Percentiles rank a stretch among this genome's conserved stretches.
Evolutionary conservation across 2,113 vertebrate species (phyloP).

Genomic region (Calidris pygmaea): DNA sequence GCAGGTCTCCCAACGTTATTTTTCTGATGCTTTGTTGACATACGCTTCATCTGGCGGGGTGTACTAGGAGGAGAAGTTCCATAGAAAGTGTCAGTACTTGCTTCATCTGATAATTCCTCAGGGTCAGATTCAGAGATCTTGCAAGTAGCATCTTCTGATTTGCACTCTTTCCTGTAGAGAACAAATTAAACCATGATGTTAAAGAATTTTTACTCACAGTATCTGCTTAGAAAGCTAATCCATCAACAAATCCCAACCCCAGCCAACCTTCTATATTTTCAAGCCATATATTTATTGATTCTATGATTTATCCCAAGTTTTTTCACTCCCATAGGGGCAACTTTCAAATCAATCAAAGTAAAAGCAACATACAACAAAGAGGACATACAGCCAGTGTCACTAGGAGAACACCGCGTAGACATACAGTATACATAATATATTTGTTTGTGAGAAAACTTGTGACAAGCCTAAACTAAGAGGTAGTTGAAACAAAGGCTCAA

Average conservation of each 20-base stretch:
- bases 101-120: conserved; percentile 87
- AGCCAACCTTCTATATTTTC: neutral
- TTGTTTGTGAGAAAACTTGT: neutral
- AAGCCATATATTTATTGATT: neutral
- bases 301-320: neutral
- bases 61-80: conserved; percentile 88
- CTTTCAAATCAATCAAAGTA: neutral
- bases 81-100: conserved; percentile 84
- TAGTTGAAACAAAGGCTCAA: neutral
- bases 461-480: neutral
- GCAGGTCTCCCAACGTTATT: conserved; percentile 71
- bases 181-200: neutral
- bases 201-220: neutral
- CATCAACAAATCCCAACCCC: neutral
- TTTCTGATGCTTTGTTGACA: conserved; percentile 91
- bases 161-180: conserved; percentile 76
- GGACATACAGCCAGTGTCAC: neutral
- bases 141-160: conserved; percentile 73
- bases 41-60: conserved; percentile 92
- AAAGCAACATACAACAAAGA: neutral
- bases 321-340: neutral
- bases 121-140: conserved; percentile 78
- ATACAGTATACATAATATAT: neutral
- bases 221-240: neutral
- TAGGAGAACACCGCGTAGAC: neutral